phyloP scores from a whole-genome alignment of 2,797 vertebrate species.

The Melanotaenia parkinsoni region DNA sequence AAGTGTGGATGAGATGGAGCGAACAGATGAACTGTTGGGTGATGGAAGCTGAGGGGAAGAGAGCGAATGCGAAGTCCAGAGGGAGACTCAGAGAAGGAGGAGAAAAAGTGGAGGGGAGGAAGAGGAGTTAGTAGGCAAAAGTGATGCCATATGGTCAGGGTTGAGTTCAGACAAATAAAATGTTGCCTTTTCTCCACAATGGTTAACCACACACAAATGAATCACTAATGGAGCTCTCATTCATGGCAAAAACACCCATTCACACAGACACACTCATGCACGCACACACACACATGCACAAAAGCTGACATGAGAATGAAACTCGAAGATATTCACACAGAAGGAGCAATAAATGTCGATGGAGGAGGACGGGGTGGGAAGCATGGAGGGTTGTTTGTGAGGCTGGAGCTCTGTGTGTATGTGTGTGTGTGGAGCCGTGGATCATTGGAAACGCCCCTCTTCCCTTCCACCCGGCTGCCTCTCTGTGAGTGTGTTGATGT shows the following conservation, averaged over 20 bases:
- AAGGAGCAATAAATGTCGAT: constrained; percentile 77
- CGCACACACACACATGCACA: constrained; percentile 54
- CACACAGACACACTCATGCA: constrained; percentile 23
- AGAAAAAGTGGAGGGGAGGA: constrained; percentile 26
- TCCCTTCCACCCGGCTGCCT: constrained; percentile 75
- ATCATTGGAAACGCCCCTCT: constrained; percentile 64
- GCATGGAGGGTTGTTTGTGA: constrained; percentile 60
- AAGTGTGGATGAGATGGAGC: constrained; percentile 15
- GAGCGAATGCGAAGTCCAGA: constrained; percentile 36
- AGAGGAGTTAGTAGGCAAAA: constrained; percentile 43
- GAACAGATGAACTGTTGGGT: constrained; percentile 41
- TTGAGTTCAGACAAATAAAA: constrained; percentile 95
- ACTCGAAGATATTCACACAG: constrained; percentile 75
- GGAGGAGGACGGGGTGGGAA: constrained; percentile 48
- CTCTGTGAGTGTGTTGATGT: constrained; percentile 57
- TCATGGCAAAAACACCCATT: constrained; percentile 42
- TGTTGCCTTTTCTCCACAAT: constrained; percentile 86
- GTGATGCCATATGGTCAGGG: constrained; percentile 91
- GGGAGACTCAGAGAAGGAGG: constrained; percentile 35
- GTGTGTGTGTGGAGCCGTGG: constrained; percentile 54
- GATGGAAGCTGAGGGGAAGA: constrained; percentile 17
- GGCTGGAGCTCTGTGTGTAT: constrained; percentile 31
- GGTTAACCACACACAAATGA: constrained; percentile 94
- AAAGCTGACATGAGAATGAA: constrained; percentile 76
- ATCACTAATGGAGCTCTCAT: constrained; percentile 77